Evolutionary conservation across 30 jellyfish, hydroid and myxozoan genomes (phyloP).

Genomic region (Clytia hemisphaerica): DNA sequence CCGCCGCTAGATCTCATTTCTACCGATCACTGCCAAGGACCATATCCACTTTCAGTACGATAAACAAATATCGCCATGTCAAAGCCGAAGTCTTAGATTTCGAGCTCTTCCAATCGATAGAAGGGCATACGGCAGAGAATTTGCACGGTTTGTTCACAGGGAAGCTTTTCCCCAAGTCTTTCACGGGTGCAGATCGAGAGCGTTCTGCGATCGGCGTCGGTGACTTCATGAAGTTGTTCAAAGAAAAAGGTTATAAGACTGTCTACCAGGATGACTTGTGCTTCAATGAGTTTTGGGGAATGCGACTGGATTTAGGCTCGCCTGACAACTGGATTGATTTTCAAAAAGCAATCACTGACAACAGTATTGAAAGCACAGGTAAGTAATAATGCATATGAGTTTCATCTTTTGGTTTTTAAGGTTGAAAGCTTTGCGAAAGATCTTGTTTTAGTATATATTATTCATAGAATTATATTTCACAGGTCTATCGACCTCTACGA

Average conservation of each 20-base stretch:
- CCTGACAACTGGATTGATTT: slow-evolving; percentile 24
- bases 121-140: slow-evolving; percentile 57
- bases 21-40: slow-evolving; percentile 57
- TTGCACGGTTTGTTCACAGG: slow-evolving; percentile 61
- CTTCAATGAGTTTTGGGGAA: slow-evolving; percentile 67
- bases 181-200: slow-evolving; percentile 38
- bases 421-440: no score
- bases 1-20: slow-evolving; percentile 70
- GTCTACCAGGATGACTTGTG: slow-evolving; percentile 76
- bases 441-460: no score
- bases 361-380: slow-evolving; percentile 36
- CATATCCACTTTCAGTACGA: slow-evolving; percentile 17
- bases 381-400: no score
- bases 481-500: no score
- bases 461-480: no score
- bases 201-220: slow-evolving; percentile 32
- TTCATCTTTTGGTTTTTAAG: no score
- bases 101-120: slow-evolving; percentile 45
- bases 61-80: not conserved
- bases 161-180: slow-evolving; percentile 15
- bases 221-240: slow-evolving; percentile 19
- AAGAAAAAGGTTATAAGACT: slow-evolving; percentile 31
- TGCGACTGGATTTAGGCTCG: slow-evolving; percentile 37
- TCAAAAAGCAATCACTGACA: slow-evolving; percentile 12
- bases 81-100: slow-evolving; percentile 45